Conservation (phyloP, 2,797 vertebrate species). For the Salarias fasciatus region DNA sequence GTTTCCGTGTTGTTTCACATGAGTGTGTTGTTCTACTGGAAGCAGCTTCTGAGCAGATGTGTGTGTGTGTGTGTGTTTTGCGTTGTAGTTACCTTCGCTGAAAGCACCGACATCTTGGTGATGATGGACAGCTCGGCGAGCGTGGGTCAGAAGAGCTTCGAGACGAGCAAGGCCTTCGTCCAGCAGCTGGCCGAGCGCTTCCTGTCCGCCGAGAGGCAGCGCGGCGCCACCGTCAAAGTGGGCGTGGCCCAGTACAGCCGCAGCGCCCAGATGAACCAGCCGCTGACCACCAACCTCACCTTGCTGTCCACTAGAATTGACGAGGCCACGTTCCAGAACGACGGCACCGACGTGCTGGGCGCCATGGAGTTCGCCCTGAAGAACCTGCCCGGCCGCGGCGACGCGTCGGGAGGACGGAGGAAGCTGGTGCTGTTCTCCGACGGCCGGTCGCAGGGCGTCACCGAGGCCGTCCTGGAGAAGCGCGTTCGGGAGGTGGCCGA, state of each 20-base stretch:
- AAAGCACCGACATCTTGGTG: conserved; percentile 84
- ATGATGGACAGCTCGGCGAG: conserved; percentile 97
- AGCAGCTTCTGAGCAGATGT: conserved; percentile 1
- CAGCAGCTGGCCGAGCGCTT: conserved; percentile 85
- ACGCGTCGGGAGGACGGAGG: conserved; percentile 52
- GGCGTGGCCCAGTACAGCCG: conserved; percentile 90
- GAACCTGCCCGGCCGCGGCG: conserved; percentile 64
- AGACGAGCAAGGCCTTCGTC: conserved; percentile 87
- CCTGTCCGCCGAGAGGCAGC: conserved; percentile 68
- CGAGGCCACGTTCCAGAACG: conserved; percentile 85
- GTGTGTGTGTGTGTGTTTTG: conserved; percentile 23
- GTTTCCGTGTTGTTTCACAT: too few relatives aligned
- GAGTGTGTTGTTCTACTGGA: background rate
- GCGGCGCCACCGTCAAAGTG: conserved; percentile 65
- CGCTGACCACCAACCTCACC: conserved; percentile 79
- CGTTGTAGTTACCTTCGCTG: conserved; percentile 85
- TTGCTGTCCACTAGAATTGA: conserved; percentile 72
- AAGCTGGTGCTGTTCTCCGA: conserved; percentile 93
- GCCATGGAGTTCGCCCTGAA: conserved; percentile 81
- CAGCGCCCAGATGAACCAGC: conserved; percentile 74
- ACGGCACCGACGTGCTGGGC: conserved; percentile 84
- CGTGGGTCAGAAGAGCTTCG: conserved; percentile 92
- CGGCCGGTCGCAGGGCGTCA: conserved; percentile 90
- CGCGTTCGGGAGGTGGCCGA: conserved; percentile 81
- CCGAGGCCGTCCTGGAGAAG: conserved; percentile 72